phyloP scores from a whole-genome alignment of 2,888 invertebrate genomes.

The Taphrorychus bicolor region DNA sequence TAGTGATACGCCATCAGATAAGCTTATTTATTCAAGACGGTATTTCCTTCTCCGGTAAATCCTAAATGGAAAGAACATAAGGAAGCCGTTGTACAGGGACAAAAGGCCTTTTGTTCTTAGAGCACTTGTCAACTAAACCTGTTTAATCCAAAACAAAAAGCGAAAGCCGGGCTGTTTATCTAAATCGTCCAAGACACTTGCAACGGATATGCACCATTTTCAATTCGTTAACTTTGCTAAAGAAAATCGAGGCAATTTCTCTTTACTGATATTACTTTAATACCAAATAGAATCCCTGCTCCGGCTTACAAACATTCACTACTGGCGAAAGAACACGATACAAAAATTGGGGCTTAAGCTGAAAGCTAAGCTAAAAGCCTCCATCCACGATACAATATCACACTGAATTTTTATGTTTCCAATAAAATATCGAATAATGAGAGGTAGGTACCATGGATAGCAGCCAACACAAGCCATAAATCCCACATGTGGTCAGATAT shows the following conservation, averaged over 20 bases:
- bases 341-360: background rate
- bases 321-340: background rate
- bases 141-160: background rate
- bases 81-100: background rate
- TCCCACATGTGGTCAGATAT: conserved; percentile 14
- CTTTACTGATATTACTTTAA: conserved; percentile 18
- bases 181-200: background rate
- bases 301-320: background rate
- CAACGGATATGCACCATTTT: background rate
- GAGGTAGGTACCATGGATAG: no score
- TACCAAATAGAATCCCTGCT: conserved; percentile 7
- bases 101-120: background rate
- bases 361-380: background rate
- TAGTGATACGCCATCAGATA: background rate
- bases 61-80: background rate
- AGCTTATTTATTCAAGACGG: background rate
- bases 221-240: conserved; percentile 7
- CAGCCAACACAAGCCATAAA: conserved; percentile 14
- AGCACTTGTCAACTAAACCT: background rate
- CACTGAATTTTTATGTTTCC: no score
- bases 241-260: conserved; percentile 7
- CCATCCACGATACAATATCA: background rate
- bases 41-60: background rate
- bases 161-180: background rate
- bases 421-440: no score